Percentiles rank a stretch among this genome's conserved stretches.
phyloP scores from a whole-genome alignment of 2,797 vertebrate species.

The Myotis findleyi region DNA sequence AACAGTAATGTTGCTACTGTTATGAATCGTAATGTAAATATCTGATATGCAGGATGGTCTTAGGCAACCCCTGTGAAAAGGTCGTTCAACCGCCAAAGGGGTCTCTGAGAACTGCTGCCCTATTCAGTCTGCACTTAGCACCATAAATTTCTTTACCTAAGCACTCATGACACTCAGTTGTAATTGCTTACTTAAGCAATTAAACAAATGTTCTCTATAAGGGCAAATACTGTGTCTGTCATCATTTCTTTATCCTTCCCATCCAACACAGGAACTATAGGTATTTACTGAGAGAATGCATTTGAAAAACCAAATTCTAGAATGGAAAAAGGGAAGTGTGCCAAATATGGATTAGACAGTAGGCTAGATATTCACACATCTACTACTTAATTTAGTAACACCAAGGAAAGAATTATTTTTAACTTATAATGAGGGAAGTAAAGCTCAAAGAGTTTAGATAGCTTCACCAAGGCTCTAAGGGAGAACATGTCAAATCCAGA shows the following conservation, averaged over 20 bases:
- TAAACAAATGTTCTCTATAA: neutral
- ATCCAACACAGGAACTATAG: neutral
- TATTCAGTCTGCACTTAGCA: neutral
- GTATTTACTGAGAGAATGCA: neutral
- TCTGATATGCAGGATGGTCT: too few relatives aligned
- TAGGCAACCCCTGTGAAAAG: too few relatives aligned
- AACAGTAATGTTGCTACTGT: too few relatives aligned
- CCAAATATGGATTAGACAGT: neutral
- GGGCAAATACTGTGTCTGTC: neutral
- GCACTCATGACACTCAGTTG: neutral
- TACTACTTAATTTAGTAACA: conserved; percentile 18
- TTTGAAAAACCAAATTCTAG: conserved; percentile 35
- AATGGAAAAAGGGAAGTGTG: neutral
- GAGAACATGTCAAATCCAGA: neutral
- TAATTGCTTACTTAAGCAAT: conserved; percentile 14
- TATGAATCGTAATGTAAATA: too few relatives aligned
- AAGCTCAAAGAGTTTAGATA: neutral
- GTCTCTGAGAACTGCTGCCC: too few relatives aligned
- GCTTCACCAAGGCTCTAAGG: neutral
- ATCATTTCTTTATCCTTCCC: neutral
- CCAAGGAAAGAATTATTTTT: neutral
- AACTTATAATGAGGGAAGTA: conserved; percentile 27
- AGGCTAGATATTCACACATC: neutral
- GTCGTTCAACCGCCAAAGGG: too few relatives aligned
- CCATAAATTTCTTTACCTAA: neutral